A percentile compares a stretch with the other conserved stretches of the same genome.
These are phyloP conservation scores for Tyto alba DNA, from an alignment of 2,113 vertebrate species.

Conservation along the genomic window DNA sequence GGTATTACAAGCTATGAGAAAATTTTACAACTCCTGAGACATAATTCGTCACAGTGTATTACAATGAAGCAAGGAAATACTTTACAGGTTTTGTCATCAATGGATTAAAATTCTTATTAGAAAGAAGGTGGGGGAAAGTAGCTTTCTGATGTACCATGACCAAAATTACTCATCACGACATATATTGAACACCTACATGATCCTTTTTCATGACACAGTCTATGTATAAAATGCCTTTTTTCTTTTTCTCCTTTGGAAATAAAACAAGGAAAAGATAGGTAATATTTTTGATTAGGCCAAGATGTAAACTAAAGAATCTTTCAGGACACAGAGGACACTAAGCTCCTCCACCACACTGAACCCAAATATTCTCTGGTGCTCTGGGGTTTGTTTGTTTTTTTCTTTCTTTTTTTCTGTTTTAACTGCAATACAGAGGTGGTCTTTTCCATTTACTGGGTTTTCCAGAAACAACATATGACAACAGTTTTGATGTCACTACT, in stretches of 20 bases:
- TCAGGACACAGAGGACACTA: background rate
- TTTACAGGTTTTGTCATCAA: slow-evolving; percentile 58
- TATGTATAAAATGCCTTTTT: background rate
- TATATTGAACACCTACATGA: slow-evolving; percentile 37
- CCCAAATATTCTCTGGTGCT: background rate
- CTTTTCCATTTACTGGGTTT: background rate
- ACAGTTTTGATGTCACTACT: background rate
- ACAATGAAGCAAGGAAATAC: slow-evolving; percentile 67
- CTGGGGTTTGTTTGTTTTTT: background rate
- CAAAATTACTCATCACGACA: slow-evolving; percentile 50
- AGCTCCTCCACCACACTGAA: background rate
- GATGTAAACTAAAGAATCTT: background rate
- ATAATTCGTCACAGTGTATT: slow-evolving; percentile 71
- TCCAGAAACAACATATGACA: background rate
- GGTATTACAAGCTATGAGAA: slow-evolving; percentile 72
- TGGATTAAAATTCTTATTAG: slow-evolving; percentile 63
- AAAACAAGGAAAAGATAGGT: background rate
- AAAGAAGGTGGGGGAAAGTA: slow-evolving; percentile 13
- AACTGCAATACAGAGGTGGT: background rate
- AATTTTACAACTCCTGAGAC: slow-evolving; percentile 56
- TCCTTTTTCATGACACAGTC: background rate
- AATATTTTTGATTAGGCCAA: background rate
- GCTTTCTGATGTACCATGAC: slow-evolving; percentile 42
- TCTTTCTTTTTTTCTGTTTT: background rate
- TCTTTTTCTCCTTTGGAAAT: background rate